These are phyloP conservation scores for Sinocyclocheilus anshuiensis DNA, from an alignment of 2,113 vertebrate genomes.

Conservation along the genomic window DNA sequence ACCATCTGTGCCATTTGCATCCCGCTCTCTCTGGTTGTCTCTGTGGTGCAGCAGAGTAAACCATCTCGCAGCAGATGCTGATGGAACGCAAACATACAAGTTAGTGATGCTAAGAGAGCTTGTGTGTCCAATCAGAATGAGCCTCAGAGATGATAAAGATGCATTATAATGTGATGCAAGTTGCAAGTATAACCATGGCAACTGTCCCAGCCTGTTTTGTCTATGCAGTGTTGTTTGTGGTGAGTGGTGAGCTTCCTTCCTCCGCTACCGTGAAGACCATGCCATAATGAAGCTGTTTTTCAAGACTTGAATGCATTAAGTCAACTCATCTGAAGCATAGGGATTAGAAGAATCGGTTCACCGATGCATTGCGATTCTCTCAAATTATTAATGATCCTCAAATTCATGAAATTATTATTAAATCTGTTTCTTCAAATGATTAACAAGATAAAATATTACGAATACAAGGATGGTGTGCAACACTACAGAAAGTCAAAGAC, in stretches of 20 bases:
- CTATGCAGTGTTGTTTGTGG: slow-evolving; percentile 34
- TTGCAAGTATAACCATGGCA: slow-evolving; percentile 63
- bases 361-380: neutral
- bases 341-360: neutral
- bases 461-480: neutral
- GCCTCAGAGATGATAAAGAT: slow-evolving; percentile 33
- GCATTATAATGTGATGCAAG: slow-evolving; percentile 40
- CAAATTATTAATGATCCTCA: neutral
- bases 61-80: slow-evolving; percentile 63
- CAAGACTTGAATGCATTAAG: neutral
- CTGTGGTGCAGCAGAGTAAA: slow-evolving; percentile 29
- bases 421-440: neutral
- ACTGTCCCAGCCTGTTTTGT: slow-evolving; percentile 51
- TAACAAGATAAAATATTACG: neutral
- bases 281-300: slow-evolving; percentile 3
- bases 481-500: neutral
- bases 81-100: slow-evolving; percentile 51
- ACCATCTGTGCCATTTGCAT: slow-evolving; percentile 65
- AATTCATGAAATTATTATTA: neutral
- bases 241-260: neutral
- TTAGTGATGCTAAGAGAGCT: slow-evolving; percentile 18
- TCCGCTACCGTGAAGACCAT: slow-evolving; percentile 4
- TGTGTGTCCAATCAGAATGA: slow-evolving; percentile 39
- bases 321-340: neutral
- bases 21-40: slow-evolving; percentile 25